These are phyloP conservation scores for Trachymyrmex cornetzi DNA, from an alignment of 1,140 invertebrate species.

Conservation along the genomic window DNA sequence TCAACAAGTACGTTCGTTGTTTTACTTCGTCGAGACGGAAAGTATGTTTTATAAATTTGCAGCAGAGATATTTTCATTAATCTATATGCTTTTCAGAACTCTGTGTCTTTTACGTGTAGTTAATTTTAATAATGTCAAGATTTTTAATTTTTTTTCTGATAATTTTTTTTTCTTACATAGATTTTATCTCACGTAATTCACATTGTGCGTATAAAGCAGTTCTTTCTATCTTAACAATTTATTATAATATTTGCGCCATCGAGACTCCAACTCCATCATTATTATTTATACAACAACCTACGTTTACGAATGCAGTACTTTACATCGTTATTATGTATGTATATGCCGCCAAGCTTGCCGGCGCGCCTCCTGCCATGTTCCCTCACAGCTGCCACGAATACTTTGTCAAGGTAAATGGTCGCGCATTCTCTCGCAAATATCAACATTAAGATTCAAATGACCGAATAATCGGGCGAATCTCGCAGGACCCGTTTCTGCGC, in stretches of 20 bases:
- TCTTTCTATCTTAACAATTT: slow-evolving; percentile 23
- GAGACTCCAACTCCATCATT: slow-evolving; percentile 24
- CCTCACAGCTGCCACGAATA: slow-evolving; percentile 29
- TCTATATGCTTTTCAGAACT: slow-evolving; percentile 14
- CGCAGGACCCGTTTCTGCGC: slow-evolving; percentile 58
- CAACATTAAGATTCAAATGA: slow-evolving; percentile 63
- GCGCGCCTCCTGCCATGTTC: not conserved
- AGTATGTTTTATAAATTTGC: not conserved
- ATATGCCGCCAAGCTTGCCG: slow-evolving; percentile 19
- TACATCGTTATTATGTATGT: slow-evolving; percentile 29
- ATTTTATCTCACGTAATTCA: not conserved
- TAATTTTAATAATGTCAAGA: not conserved
- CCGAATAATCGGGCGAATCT: slow-evolving; percentile 52
- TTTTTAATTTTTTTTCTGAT: too few species aligned
- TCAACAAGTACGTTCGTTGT: not conserved
- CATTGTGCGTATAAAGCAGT: not conserved
- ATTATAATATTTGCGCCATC: slow-evolving; percentile 25
- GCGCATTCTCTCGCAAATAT: slow-evolving; percentile 57
- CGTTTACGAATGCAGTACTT: slow-evolving; percentile 37
- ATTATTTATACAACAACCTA: slow-evolving; percentile 48
- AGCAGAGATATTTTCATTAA: not conserved
- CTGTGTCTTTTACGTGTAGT: not conserved
- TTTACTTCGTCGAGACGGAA: not conserved
- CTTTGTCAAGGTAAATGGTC: slow-evolving; percentile 49
- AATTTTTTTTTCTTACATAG: not conserved